Evolutionary conservation across 2,888 invertebrate species (phyloP).

Genomic region (Lampropteryx suffumata): DNA sequence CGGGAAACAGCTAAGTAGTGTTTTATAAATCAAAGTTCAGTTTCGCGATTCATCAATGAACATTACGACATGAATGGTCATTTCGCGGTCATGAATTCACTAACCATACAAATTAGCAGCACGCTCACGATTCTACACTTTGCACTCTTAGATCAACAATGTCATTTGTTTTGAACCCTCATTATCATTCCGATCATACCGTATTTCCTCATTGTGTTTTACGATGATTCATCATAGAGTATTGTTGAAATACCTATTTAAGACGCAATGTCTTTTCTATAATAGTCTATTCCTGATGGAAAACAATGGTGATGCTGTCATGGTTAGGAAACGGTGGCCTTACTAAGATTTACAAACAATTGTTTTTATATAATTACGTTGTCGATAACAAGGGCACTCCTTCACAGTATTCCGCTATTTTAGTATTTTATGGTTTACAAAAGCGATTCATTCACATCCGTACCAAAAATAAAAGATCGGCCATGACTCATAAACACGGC

Average conservation of each 20-base stretch:
- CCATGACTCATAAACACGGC: slow-evolving; percentile 45
- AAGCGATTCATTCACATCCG: slow-evolving; percentile 56
- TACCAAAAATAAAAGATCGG: slow-evolving; percentile 47
- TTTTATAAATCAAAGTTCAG: not conserved
- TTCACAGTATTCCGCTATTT: slow-evolving; percentile 41
- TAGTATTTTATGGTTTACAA: slow-evolving; percentile 56
- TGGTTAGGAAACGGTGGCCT: slow-evolving; percentile 1
- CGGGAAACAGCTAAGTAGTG: no score
- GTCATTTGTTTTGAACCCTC: slow-evolving; percentile 31
- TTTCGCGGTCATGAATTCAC: slow-evolving; percentile 39
- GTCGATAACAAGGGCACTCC: no score
- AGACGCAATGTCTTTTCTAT: slow-evolving; percentile 14
- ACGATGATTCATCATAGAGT: slow-evolving; percentile 51
- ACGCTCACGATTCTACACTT: slow-evolving; percentile 21
- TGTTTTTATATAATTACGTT: not conserved
- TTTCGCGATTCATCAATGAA: slow-evolving; percentile 37
- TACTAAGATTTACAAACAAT: not conserved
- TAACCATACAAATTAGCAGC: slow-evolving; percentile 32
- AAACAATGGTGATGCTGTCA: slow-evolving; percentile 11
- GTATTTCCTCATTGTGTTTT: slow-evolving; percentile 58
- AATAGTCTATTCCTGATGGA: slow-evolving; percentile 4
- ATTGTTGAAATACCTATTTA: slow-evolving; percentile 27
- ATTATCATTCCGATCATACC: slow-evolving; percentile 57
- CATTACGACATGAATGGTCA: slow-evolving; percentile 43
- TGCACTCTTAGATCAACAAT: slow-evolving; percentile 29